Conservation (phyloP, 2,797 vertebrate genomes). For the Mastacembelus armatus region DNA sequence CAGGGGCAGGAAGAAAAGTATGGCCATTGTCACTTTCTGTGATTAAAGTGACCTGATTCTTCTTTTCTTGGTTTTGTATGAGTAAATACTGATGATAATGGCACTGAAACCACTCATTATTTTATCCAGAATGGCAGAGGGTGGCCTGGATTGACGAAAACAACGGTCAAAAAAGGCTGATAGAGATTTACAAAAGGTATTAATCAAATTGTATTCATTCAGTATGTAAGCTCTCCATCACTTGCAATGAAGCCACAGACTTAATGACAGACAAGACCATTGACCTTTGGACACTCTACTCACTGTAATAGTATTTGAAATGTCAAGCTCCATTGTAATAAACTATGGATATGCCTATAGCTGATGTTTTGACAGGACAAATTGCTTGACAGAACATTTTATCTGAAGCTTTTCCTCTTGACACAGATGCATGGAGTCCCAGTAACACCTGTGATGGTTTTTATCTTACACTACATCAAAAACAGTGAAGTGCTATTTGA, state of each 20-base stretch:
- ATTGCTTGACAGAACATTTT: conserved; percentile 39
- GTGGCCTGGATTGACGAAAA: conserved; percentile 11
- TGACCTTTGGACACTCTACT: conserved; percentile 71
- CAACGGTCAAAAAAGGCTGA: conserved; percentile 4
- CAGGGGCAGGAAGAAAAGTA: conserved; percentile 31
- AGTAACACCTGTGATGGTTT: neutral
- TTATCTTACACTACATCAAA: conserved; percentile 11
- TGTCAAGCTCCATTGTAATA: conserved; percentile 66
- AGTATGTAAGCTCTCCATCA: conserved; percentile 34
- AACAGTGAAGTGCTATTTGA: neutral
- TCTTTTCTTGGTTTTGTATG: conserved; percentile 55
- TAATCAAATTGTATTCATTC: conserved; percentile 55
- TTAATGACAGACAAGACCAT: conserved; percentile 60
- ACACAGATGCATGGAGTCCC: neutral
- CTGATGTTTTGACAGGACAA: conserved; percentile 60
- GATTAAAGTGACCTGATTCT: conserved; percentile 48
- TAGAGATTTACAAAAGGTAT: conserved; percentile 25
- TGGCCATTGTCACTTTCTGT: conserved; percentile 35
- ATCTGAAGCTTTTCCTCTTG: conserved; percentile 9
- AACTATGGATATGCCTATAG: conserved; percentile 36
- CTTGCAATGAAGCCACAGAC: conserved; percentile 24
- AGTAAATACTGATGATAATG: conserved; percentile 51
- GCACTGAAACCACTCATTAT: conserved; percentile 39
- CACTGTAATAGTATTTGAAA: conserved; percentile 68
- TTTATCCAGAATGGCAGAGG: conserved; percentile 38